phyloP scores from a whole-genome alignment of 1,140 invertebrate species.

The Halictus rubicundus region DNA sequence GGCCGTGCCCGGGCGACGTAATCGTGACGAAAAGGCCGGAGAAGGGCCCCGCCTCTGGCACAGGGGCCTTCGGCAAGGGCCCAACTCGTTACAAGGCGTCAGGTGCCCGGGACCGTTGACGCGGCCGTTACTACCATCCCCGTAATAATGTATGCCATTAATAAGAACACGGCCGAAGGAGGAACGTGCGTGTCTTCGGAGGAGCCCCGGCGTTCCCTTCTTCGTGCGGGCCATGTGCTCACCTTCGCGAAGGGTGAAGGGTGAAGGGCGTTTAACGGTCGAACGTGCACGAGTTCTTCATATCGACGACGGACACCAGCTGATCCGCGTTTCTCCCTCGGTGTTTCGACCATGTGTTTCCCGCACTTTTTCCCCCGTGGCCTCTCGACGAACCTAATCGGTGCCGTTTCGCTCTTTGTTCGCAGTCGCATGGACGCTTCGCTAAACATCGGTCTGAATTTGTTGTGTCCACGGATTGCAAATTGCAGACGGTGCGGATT shows the following conservation, averaged over 20 bases:
- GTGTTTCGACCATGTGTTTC: constrained; percentile 61
- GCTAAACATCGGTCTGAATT: no score
- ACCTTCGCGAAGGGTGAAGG: constrained; percentile 58
- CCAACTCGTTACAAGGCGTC: constrained; percentile 65
- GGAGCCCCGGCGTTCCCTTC: constrained; percentile 41
- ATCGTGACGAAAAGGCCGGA: constrained; percentile 61
- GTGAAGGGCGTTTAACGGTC: constrained; percentile 64
- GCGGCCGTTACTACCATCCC: constrained; percentile 64
- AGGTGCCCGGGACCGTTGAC: constrained; percentile 68
- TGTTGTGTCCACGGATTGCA: no score
- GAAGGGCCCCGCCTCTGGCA: constrained; percentile 49
- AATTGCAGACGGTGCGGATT: no score
- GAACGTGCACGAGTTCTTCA: constrained; percentile 38
- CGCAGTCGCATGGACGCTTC: neutral
- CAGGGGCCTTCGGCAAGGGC: neutral
- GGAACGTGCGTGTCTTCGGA: constrained; percentile 61
- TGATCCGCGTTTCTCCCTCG: constrained; percentile 49
- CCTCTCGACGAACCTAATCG: neutral
- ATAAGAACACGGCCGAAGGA: constrained; percentile 48
- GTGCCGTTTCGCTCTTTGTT: neutral
- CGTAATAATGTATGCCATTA: constrained; percentile 67
- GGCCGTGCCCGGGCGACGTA: constrained; percentile 28
- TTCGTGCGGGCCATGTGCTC: constrained; percentile 60
- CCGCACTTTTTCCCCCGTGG: constrained; percentile 53
- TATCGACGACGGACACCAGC: constrained; percentile 56